Conservation (phyloP, 1,140 invertebrate genomes). For the Drosophila gunungcola region DNA sequence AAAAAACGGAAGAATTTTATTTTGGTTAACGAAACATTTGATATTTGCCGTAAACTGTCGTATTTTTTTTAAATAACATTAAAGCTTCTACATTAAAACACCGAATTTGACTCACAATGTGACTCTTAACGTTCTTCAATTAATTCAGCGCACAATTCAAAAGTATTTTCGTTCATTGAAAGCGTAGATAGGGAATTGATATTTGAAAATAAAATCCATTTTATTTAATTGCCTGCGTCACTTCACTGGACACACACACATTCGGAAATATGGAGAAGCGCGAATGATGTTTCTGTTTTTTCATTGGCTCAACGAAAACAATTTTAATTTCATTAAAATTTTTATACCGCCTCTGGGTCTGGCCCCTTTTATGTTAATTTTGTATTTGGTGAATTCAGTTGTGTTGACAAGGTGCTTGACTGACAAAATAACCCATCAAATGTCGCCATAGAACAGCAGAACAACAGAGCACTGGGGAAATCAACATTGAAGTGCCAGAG, state of each 20-base stretch:
- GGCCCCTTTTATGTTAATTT: slow-evolving; percentile 9
- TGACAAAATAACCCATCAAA: slow-evolving; percentile 51
- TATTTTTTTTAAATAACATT: too few species aligned
- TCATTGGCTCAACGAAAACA: slow-evolving; percentile 12
- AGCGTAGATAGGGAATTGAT: slow-evolving; percentile 1
- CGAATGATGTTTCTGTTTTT: slow-evolving; percentile 8
- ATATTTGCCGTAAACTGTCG: too few species aligned
- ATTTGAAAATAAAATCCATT: slow-evolving; percentile 23
- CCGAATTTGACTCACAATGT: neutral
- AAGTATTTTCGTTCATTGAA: slow-evolving; percentile 19
- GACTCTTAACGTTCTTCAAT: neutral
- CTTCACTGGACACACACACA: slow-evolving; percentile 20
- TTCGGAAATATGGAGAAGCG: neutral
- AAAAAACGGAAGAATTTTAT: too few species aligned
- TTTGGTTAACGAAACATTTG: too few species aligned
- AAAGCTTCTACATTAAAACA: neutral
- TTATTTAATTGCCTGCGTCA: slow-evolving; percentile 36
- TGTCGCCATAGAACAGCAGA: slow-evolving; percentile 23
- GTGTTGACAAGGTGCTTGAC: slow-evolving; percentile 69
- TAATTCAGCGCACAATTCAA: neutral
- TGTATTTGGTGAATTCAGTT: slow-evolving; percentile 40
- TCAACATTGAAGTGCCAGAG: slow-evolving; percentile 50
- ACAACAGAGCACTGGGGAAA: slow-evolving; percentile 11
- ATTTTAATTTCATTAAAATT: slow-evolving; percentile 51
- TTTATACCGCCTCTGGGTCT: slow-evolving; percentile 17